These are phyloP conservation scores for Hedya salicella DNA, from an alignment of 2,888 invertebrate genomes.

Conservation along the genomic window DNA sequence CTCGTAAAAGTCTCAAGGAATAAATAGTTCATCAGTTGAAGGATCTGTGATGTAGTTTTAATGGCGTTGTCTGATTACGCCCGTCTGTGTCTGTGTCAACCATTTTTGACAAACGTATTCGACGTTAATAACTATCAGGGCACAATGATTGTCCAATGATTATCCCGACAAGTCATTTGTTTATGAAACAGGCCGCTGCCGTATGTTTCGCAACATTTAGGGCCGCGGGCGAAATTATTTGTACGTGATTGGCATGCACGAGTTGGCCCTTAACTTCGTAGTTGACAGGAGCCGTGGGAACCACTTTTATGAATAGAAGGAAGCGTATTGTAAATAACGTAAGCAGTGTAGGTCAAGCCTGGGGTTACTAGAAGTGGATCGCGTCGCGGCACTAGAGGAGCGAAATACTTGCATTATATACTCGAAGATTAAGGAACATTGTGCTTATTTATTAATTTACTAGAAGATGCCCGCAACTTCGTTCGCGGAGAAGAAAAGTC, in stretches of 20 bases:
- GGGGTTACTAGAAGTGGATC: constrained; percentile 29
- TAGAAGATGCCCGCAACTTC: too few relatives aligned
- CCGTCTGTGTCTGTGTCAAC: too few relatives aligned
- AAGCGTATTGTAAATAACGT: constrained; percentile 34
- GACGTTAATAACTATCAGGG: too few relatives aligned
- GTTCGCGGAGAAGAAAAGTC: too few relatives aligned
- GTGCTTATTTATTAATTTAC: too few relatives aligned
- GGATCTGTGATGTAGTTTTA: too few relatives aligned
- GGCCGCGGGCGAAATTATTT: constrained; percentile 50
- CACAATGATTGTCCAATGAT: neutral
- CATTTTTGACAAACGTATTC: too few relatives aligned
- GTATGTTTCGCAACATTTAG: constrained; percentile 40
- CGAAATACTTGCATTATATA: too few relatives aligned
- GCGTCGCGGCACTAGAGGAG: neutral
- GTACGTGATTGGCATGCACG: constrained; percentile 66
- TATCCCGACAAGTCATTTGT: constrained; percentile 25
- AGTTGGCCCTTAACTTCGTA: constrained; percentile 57
- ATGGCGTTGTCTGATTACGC: too few relatives aligned
- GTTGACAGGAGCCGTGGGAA: constrained; percentile 62
- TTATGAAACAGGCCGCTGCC: constrained; percentile 27
- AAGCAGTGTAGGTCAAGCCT: constrained; percentile 29
- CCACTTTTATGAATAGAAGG: constrained; percentile 43
- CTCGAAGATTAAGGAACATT: too few relatives aligned
- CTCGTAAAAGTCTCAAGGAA: too few relatives aligned
- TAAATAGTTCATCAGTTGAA: neutral